Evolutionary conservation across 2,888 invertebrate species (phyloP).

Genomic region (Parnassius orleans): DNA sequence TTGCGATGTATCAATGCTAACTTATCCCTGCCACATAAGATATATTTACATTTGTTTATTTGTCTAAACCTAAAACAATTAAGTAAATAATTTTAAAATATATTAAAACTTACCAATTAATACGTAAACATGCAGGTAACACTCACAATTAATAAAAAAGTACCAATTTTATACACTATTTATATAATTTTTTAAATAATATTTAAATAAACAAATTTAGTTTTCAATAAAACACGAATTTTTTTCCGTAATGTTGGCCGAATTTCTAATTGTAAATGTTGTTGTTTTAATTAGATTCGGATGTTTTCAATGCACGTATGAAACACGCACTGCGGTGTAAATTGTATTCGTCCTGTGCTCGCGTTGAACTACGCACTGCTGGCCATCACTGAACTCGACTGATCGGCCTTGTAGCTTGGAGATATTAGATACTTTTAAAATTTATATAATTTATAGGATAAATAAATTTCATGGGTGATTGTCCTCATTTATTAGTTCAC

Average conservation of each 20-base stretch:
- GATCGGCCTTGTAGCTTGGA: conserved; percentile 50
- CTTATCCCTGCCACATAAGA: too few relatives aligned
- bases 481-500: too few relatives aligned
- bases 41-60: too few relatives aligned
- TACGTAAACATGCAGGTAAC: too few relatives aligned
- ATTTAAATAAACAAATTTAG: background rate
- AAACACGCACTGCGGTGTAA: conserved; percentile 40
- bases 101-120: too few relatives aligned
- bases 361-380: conserved; percentile 51
- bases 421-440: conserved; percentile 35
- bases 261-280: background rate
- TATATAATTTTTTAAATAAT: background rate
- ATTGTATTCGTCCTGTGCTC: conserved; percentile 49
- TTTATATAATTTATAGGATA: background rate
- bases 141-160: too few relatives aligned
- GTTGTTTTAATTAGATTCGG: conserved; percentile 6
- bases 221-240: background rate
- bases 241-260: background rate
- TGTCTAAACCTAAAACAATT: too few relatives aligned
- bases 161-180: too few relatives aligned
- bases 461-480: too few relatives aligned
- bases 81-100: too few relatives aligned
- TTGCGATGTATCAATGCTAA: too few relatives aligned
- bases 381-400: conserved; percentile 34
- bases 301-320: conserved; percentile 34